Evolutionary conservation across 2,888 invertebrate species (phyloP), one percentile per base, ranked within the genome.

Genomic region (Ptilodon capucinus): DNA sequence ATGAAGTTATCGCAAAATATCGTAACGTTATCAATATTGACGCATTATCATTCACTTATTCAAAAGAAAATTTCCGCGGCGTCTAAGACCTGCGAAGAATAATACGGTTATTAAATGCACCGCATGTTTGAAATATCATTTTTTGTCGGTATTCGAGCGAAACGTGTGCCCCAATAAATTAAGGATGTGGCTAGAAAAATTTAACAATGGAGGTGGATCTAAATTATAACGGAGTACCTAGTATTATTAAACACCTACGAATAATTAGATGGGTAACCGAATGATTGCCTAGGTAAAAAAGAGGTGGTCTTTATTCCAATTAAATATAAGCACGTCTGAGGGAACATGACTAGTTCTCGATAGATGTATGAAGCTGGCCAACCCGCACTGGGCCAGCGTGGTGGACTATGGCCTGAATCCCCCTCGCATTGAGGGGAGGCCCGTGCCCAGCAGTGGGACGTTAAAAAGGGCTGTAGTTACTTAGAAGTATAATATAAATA

Each of bases 131-230:
- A 76, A 76, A 70, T 74, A 76, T 75, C 67, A 66, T 78, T 85
- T 86, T 86, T 84, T 82, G 81, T 79, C 75, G 81, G 79, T 82
- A 84, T 78, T 82, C 80, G 73, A 83, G 82, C 80, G 82, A 86
- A 84, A 86, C 87, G 87, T 87, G 90, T 87, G 90, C 83, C 74
- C 78, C 75, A 84, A 81, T 79, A 81, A 84, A 84, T 75, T 89
- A 90, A 86, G 87, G 89, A 90, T 90, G 90, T 90, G 90, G 90
- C 90, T 76, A 86, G 81, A 89, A 89, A 90, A 89, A 86, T 84
- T 71, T 60, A 65, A 86, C 85, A 90, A 87, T 85, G 86, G 84
- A 81, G 70, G 76, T 60, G 63, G 65, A 53, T 57, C 44, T 55
- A 41, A 56, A 52, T 41, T 36, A 25, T 0, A 59, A 42, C 42